Evolutionary conservation across 2,888 invertebrate genomes (phyloP).

Genomic region (Norana najaformis): DNA sequence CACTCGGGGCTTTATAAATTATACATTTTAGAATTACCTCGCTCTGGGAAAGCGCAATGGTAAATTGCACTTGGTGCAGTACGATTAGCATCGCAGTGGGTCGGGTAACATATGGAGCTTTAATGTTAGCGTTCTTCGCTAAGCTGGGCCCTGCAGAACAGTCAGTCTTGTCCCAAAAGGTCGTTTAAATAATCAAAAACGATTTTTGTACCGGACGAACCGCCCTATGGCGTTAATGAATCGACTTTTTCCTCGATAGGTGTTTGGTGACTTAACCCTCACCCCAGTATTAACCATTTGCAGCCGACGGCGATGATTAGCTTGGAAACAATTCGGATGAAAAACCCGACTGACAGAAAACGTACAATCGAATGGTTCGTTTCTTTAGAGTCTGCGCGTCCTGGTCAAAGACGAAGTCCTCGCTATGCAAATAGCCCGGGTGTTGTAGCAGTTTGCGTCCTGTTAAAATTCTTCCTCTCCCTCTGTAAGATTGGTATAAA

Average conservation of each 20-base stretch:
- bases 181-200: not conserved
- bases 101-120: not conserved
- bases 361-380: not conserved
- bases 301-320: not conserved
- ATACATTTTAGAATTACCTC: not conserved
- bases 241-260: not conserved
- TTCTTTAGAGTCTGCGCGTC: not conserved
- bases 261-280: not conserved
- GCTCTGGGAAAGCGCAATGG: not conserved
- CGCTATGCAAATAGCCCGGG: not conserved
- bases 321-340: not conserved
- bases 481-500: no score
- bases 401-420: not conserved
- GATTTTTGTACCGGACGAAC: no score
- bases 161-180: not conserved
- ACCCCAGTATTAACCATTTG: not conserved
- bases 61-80: not conserved
- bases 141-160: not conserved
- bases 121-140: not conserved
- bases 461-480: not conserved
- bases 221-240: not conserved
- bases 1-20: not conserved
- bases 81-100: not conserved
- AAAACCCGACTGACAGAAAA: not conserved
- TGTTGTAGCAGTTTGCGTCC: not conserved